Evolutionary conservation across 2,888 invertebrate genomes (phyloP), one percentile per base, ranked within the genome.

Genomic region (Matsumyia berberina): DNA sequence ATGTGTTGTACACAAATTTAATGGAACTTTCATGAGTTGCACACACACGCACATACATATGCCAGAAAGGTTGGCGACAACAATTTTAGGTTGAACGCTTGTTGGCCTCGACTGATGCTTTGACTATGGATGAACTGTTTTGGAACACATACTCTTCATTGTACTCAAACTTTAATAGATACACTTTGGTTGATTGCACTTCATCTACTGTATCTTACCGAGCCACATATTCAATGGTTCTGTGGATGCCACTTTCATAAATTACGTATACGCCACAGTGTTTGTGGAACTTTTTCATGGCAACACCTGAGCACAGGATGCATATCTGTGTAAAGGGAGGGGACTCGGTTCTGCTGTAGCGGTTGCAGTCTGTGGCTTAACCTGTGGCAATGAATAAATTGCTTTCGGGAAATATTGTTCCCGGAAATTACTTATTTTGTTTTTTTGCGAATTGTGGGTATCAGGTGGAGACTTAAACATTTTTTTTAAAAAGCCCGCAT

Each of bases 11-110:
- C 33, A 69, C 29, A 42, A 33, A 35, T 46, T 17, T 24, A 60
- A 60, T 53, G 29, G 35, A 33, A 33, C 46, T 70, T 55, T 44
- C 33, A 31, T 39, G 37, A 46, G 46, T 57, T 66, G 11, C 44
- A 46, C n/a, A 42, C 42, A 62, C 9, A 24, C 24, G 4, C 24
- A 24, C 24, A 24, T 24, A 24, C 2, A 24, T n/a, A n/a, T n/a
- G n/a, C n/a, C n/a, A n/a, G n/a, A n/a, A n/a, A n/a, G n/a, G n/a
- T n/a, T n/a, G n/a, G n/a, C 24, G 4, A 24, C 4, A 4, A 24
- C 24, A 24, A 24, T 24, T 24, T 24, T 24, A n/a, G n/a, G n/a
- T 24, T 24, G 24, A 24, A 24, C 4, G 24, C 2, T 24, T 24
- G 24, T 24, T 24, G 24, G 24, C 24, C 24, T 4, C 24, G 24